phyloP scores from a whole-genome alignment of 2,113 vertebrate species.

The Pteronura brasiliensis region DNA sequence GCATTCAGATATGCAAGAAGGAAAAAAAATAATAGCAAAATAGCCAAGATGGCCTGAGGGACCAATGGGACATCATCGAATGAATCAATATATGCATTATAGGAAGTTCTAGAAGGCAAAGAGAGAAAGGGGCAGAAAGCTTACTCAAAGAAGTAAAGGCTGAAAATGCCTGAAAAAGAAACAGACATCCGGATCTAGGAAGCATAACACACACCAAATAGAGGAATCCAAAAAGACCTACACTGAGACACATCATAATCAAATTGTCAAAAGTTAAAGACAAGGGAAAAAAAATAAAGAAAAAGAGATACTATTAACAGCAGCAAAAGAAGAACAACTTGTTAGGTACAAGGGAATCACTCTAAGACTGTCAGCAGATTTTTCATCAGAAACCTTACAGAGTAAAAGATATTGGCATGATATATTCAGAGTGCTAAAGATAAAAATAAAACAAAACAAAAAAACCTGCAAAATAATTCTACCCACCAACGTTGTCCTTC shows the following conservation, averaged over 20 bases:
- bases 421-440: not conserved
- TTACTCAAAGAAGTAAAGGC: not conserved
- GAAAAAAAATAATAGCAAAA: not conserved
- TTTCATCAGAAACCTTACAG: not conserved
- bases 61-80: not conserved
- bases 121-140: not conserved
- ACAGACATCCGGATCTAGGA: not conserved
- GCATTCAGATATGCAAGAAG: not conserved
- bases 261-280: not conserved
- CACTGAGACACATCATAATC: not conserved
- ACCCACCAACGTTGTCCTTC: not conserved
- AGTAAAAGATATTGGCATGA: not conserved
- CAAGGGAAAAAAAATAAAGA: not conserved
- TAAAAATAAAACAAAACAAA: not conserved
- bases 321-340: not conserved
- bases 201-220: not conserved
- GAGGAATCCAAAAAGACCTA: not conserved
- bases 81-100: not conserved
- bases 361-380: not conserved
- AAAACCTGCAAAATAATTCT: not conserved
- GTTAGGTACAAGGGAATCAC: not conserved
- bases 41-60: too few relatives aligned
- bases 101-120: not conserved
- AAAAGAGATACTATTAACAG: not conserved
- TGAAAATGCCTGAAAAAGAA: not conserved